Percentiles rank a stretch among this genome's conserved stretches.
Evolutionary conservation across 2,888 invertebrate species (phyloP).

Genomic region (Steromphala cineraria): DNA sequence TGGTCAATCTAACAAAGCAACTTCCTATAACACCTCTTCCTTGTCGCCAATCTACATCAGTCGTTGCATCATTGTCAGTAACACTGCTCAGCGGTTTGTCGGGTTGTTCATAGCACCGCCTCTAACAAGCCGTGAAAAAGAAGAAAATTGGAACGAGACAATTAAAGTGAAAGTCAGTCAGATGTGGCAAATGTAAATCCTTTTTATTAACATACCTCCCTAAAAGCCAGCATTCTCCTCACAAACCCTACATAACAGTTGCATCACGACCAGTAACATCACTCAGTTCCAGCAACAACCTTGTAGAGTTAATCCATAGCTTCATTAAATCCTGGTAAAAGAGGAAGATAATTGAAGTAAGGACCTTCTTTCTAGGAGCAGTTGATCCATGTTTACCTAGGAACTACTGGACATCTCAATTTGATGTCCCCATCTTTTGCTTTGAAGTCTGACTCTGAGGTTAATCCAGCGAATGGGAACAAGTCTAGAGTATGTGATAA

Average conservation of each 20-base stretch:
- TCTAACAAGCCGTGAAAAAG: too few relatives aligned
- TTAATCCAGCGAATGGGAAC: not conserved
- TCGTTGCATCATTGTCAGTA: too few relatives aligned
- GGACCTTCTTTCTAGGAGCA: not conserved
- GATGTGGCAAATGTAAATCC: too few relatives aligned
- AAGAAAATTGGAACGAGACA: too few relatives aligned
- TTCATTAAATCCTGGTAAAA: conserved; percentile 1
- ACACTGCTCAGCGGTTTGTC: too few relatives aligned
- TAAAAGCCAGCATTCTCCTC: too few relatives aligned
- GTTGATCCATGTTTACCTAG: not conserved
- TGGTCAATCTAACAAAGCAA: too few relatives aligned
- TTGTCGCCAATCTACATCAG: too few relatives aligned
- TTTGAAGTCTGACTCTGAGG: not conserved
- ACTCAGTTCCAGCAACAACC: not conserved
- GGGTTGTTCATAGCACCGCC: too few relatives aligned
- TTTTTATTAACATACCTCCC: too few relatives aligned
- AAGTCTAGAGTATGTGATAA: not conserved
- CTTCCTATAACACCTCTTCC: too few relatives aligned
- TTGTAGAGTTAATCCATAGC: not conserved
- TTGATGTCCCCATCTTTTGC: not conserved
- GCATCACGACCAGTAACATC: not conserved
- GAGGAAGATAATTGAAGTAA: not conserved
- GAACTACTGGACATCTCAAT: not conserved
- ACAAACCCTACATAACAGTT: not conserved
- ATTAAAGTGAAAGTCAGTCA: too few relatives aligned